Evolutionary conservation across 2,113 vertebrate species (phyloP).

Genomic region (Scatophagus argus): DNA sequence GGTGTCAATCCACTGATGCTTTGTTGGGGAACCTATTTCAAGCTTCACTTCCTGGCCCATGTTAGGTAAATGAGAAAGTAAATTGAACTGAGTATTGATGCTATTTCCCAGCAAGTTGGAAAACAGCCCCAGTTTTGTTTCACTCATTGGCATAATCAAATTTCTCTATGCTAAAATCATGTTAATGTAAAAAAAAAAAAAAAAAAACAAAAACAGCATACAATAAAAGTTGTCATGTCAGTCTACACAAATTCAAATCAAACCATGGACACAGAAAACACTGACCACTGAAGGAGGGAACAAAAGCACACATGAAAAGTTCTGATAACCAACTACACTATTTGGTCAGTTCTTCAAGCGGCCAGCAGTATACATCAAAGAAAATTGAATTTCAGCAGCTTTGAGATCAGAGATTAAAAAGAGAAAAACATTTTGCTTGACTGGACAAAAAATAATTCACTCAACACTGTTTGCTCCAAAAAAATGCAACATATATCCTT

Average conservation of each 20-base stretch:
- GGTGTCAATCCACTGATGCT: conserved; percentile 54
- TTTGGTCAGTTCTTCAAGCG: conserved; percentile 14
- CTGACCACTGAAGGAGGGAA: not conserved
- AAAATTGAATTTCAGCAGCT: not conserved
- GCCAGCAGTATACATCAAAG: conserved; percentile 49
- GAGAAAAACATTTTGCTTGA: not conserved
- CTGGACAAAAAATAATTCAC: not conserved
- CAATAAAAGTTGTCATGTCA: conserved; percentile 39
- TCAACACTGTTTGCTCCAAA: not conserved
- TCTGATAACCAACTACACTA: not conserved
- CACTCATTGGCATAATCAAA: conserved; percentile 39
- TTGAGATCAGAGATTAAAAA: not conserved
- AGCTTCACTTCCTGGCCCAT: conserved; percentile 74
- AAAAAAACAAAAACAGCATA: conserved; percentile 39
- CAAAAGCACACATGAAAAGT: conserved; percentile 7
- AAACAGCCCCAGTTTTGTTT: conserved; percentile 32
- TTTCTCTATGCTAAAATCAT: conserved; percentile 37
- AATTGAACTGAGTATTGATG: conserved; percentile 64
- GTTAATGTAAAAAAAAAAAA: conserved; percentile 44
- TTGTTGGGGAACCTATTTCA: conserved; percentile 75
- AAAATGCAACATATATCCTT: not conserved
- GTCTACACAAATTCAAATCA: conserved; percentile 34
- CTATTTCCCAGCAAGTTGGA: conserved; percentile 54
- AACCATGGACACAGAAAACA: conserved; percentile 16
- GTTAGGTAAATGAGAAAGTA: conserved; percentile 74